Base-by-base conservation (phyloP, 2,113 vertebrate species). In the Tyto alba region DNA sequence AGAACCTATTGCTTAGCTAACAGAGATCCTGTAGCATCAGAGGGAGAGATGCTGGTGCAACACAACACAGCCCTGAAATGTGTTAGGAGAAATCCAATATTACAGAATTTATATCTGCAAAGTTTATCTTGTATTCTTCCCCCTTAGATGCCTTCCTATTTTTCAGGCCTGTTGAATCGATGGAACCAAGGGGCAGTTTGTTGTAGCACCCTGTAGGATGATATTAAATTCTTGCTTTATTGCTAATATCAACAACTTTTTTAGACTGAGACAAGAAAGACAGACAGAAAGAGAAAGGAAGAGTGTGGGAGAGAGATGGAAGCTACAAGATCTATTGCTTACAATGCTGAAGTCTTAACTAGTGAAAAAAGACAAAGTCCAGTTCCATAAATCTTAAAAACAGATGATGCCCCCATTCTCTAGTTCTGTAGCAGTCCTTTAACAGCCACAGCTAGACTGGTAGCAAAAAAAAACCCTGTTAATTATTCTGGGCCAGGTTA, bases 191-290 rank as follows among this genome's bases (percentile, higher is more conserved):
- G 56, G 52, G 77, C 36, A 91, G 85, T 86, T 81, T 81, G 93
- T 95, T 40, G 68, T 52, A 81, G 68, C 62, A 36, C 56, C 90
- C 88, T 84, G 94, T 72, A 77, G 89, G 68, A 96, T 74, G 63
- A 92, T 93, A 96, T 95, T 95, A 95, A 95, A 96, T 93, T 74
- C 73, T 62, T 90, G 68, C 71, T 85, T 83, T 95, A 85, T 94
- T 95, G 92, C 69, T 93, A 80, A 41, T 69, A 85, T 96, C 96
- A 97, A 95, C 96, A 96, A 73, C 74, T 87, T 89, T 86, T 92
- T 76, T 83, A 85, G 81, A 43, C 41, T 38, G 86, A 87, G 92
- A 94, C 72, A 90, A 90, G 92, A 69, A 43, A 74, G 66, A 68
- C 29, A 86, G 62, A 73, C 30, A 56, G 47, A 88, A 87, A 84